Evolutionary conservation across 2,888 invertebrate genomes (phyloP), one percentile per base, ranked within the genome.

Genomic region (Volucella inflata): DNA sequence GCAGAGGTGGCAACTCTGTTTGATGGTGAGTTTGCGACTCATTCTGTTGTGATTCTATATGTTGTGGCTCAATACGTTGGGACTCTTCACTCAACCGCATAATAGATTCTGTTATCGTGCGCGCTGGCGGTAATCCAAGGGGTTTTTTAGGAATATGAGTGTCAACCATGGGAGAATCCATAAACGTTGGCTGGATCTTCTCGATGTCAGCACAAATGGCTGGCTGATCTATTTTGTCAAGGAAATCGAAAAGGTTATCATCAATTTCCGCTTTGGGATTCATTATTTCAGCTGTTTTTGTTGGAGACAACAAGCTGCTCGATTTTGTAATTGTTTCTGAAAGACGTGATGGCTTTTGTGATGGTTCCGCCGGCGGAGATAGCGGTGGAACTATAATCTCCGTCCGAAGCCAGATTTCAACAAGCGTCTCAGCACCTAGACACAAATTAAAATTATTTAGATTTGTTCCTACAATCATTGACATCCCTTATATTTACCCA

Each of bases 341-440:
- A 2, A 36, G 67, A 8, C 36, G 70, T 9, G 75, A 46, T 30
- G 44, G 2, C 4, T 46, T 68, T 21, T 71, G n/a, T 21, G 68
- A 71, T 14, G 50, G 6, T 40, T 50, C 51, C n/a, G 65, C 38
- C 14, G 60, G 16, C 12, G 83, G 62, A 14, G 68, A 21, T 2
- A 59, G 51, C 3, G 81, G 65, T 1, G 79, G 79, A 60, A 51
- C n/a, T 9, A 85, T 81, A 10, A 46, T 50, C 48, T 93, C 93
- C 44, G 93, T 93, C 89, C 94, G 94, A 0, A 95, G 88, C 95
- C 95, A 96, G 6, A 96, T 94, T 88, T 96, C 96, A 0, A 96
- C 94, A 10, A 95, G 90, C 0, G 97, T 97, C 93, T 98, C 97
- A 11, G 96, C 95, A 51, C 97, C 97, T 95, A 91, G 30, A 30